Percentiles rank a stretch among this genome's conserved stretches.
Evolutionary conservation across 1,140 invertebrate species (phyloP).

Genomic region (Ectropis grisescens): DNA sequence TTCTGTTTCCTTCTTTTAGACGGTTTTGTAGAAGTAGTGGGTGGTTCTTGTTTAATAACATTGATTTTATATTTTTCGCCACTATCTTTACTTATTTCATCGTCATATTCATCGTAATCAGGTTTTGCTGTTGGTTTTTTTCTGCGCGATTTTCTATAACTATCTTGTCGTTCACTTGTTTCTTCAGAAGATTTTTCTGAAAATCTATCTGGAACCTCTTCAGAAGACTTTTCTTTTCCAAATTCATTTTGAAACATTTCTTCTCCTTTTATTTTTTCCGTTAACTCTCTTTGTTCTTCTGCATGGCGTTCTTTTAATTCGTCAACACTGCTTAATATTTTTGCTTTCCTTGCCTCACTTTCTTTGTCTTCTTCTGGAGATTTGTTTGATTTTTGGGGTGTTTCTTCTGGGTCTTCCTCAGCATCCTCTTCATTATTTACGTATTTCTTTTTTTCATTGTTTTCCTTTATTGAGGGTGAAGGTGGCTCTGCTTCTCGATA

Average conservation of each 20-base stretch:
- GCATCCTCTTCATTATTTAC: constrained; percentile 14
- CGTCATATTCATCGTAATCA: constrained; percentile 45
- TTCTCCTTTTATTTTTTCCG: constrained; percentile 49
- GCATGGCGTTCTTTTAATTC: constrained; percentile 51
- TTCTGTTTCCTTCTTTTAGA: constrained; percentile 9
- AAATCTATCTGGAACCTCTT: too few relatives aligned
- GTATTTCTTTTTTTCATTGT: constrained; percentile 1
- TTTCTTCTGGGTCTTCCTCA: constrained; percentile 18
- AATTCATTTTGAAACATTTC: constrained; percentile 42
- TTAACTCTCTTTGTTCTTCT: constrained; percentile 42
- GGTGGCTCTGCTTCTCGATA: too few relatives aligned
- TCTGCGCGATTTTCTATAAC: too few relatives aligned
- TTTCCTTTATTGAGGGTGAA: too few relatives aligned
- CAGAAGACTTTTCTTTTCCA: constrained; percentile 36
- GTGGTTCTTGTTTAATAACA: constrained; percentile 11
- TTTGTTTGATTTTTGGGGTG: constrained; percentile 9
- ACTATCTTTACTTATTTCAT: too few relatives aligned
- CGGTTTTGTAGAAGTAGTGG: constrained; percentile 7
- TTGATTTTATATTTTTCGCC: constrained; percentile 43
- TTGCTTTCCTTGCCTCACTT: constrained; percentile 47
- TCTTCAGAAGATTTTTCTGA: too few relatives aligned
- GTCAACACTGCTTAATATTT: constrained; percentile 44
- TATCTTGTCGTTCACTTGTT: constrained; percentile 20
- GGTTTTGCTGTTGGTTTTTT: constrained; percentile 2
- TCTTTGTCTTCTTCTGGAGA: constrained; percentile 23